A percentile compares a stretch with the other conserved stretches of the same genome.
phyloP scores from a whole-genome alignment of 1,140 invertebrate genomes.

The Panulirus ornatus region DNA sequence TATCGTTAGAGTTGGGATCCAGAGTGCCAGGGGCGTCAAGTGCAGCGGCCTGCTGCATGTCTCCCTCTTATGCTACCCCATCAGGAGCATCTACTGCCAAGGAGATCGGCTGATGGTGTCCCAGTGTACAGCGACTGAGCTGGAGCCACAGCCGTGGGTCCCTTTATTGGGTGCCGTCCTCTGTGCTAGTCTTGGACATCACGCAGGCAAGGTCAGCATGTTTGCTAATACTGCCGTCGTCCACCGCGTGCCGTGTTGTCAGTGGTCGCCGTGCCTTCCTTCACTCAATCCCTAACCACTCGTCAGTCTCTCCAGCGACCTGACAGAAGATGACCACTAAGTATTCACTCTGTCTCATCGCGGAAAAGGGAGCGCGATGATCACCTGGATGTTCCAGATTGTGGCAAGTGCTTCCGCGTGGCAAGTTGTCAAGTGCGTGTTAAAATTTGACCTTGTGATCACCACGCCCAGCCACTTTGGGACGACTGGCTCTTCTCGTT shows the following conservation, averaged over 20 bases:
- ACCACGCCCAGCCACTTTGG: not conserved
- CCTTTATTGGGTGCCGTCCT: not conserved
- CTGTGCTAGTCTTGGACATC: slow-evolving; percentile 42
- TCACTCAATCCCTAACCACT: not conserved
- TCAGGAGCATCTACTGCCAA: too few species aligned
- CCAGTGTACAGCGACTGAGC: not conserved
- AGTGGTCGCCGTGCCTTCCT: not conserved
- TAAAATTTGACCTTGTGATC: slow-evolving; percentile 39
- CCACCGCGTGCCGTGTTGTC: not conserved
- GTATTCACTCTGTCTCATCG: not conserved
- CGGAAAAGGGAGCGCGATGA: not conserved
- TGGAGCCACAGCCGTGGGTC: not conserved
- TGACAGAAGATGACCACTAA: not conserved
- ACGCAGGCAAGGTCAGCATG: slow-evolving; percentile 48
- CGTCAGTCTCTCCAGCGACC: not conserved
- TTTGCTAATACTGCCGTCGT: slow-evolving; percentile 39
- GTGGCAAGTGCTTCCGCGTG: slow-evolving; percentile 45
- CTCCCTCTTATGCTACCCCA: too few species aligned
- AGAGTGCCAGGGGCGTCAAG: too few species aligned
- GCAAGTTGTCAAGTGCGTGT: slow-evolving; percentile 37
- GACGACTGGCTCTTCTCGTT: not conserved
- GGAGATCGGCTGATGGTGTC: too few species aligned
- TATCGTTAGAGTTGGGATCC: too few species aligned
- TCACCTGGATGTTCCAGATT: not conserved
- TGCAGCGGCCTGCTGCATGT: not conserved